These are phyloP conservation scores for Ochropleura leucogaster DNA, from an alignment of 2,888 invertebrate genomes.

Conservation along the genomic window DNA sequence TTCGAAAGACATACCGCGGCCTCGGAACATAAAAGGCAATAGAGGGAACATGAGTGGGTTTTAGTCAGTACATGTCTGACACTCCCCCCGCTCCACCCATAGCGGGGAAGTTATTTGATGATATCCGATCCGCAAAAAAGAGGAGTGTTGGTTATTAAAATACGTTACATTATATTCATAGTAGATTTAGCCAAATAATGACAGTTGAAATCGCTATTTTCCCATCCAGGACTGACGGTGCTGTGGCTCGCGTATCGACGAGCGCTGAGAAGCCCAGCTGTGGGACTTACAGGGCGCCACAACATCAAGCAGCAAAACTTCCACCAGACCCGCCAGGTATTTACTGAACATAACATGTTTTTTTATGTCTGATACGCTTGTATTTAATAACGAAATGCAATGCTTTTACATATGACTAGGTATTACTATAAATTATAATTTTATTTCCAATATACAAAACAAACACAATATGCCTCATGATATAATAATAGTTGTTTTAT, in stretches of 20 bases:
- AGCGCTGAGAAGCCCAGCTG: conserved; percentile 84
- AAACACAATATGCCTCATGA: too few species aligned
- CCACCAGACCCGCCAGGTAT: conserved; percentile 88
- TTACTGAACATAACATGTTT: neutral
- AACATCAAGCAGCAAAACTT: conserved; percentile 84
- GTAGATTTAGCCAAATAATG: neutral
- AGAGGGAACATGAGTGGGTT: too few species aligned
- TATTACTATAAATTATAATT: too few species aligned
- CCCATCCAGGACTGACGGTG: conserved; percentile 78
- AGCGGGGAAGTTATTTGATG: too few species aligned
- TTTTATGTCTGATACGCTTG: too few species aligned
- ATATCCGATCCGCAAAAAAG: too few species aligned
- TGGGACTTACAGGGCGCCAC: conserved; percentile 86
- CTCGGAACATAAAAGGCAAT: too few species aligned
- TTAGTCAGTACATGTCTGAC: too few species aligned
- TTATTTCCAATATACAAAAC: too few species aligned
- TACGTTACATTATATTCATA: neutral
- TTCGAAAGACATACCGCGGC: too few species aligned
- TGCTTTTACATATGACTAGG: neutral
- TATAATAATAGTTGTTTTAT: too few species aligned
- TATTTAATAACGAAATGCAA: neutral
- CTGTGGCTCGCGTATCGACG: conserved; percentile 80
- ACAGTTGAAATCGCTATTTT: neutral
- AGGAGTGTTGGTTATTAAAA: neutral
- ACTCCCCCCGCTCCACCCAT: too few species aligned